Conservation (phyloP, 2,888 invertebrate genomes). For the Nomada flava region DNA sequence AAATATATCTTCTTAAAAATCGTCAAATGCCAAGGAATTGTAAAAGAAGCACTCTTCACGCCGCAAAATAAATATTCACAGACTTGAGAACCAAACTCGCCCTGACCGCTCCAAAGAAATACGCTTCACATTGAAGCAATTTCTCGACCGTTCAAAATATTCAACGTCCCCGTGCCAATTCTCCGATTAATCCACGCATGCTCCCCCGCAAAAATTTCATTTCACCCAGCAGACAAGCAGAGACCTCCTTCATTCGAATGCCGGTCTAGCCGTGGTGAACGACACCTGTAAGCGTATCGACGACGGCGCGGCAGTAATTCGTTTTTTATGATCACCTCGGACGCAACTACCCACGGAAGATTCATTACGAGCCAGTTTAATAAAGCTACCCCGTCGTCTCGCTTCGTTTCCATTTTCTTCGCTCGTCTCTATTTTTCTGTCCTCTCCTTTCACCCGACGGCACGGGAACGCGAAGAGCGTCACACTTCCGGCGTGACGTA, state of each 20-base stretch:
- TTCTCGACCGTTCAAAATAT: too few relatives aligned
- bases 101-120: too few relatives aligned
- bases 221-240: neutral
- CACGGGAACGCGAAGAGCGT: constrained; percentile 29
- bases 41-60: too few relatives aligned
- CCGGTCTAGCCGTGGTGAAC: constrained; percentile 3
- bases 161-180: too few relatives aligned
- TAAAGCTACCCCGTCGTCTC: constrained; percentile 54
- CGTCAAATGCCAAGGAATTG: too few relatives aligned
- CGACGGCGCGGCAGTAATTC: constrained; percentile 40
- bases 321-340: constrained; percentile 56
- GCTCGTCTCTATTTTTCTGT: constrained; percentile 11
- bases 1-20: too few relatives aligned
- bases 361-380: constrained; percentile 67
- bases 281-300: constrained; percentile 26
- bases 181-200: neutral
- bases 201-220: constrained; percentile 12
- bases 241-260: constrained; percentile 4
- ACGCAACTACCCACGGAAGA: constrained; percentile 48
- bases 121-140: too few relatives aligned
- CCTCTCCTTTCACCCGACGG: neutral
- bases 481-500: constrained; percentile 60
- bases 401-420: constrained; percentile 56
- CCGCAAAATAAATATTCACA: too few relatives aligned
- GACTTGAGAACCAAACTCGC: too few relatives aligned